Evolutionary conservation across 2,797 vertebrate genomes (phyloP), one percentile per base, ranked within the genome.

Genomic region (Clamator glandarius): DNA sequence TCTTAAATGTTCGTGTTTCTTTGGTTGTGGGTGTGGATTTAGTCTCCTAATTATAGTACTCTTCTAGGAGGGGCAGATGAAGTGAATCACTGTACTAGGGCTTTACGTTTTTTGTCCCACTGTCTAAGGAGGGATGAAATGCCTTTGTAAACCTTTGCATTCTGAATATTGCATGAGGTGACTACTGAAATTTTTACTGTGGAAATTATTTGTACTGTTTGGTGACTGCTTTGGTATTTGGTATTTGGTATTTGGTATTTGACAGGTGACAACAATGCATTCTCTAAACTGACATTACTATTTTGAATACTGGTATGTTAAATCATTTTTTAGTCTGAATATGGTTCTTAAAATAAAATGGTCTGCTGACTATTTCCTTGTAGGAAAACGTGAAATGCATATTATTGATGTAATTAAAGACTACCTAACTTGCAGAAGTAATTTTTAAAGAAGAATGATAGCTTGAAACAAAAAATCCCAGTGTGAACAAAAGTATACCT

Each of bases 21-120:
- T 68, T 70, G 80, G 67, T 61, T 95, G 63, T 85, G 91, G 90
- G 69, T 93, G 87, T 93, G 75, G 92, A 59, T 90, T 74, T 79
- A 75, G 87, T 86, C 85, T 94, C 52, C 50, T 91, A 92, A 89
- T 93, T 95, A 91, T 63, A 93, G 88, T 84, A 78, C 54, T 96
- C 41, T 83, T 78, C 74, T 90, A 89, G 80, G 87, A 97, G 92
- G 82, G 57, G 63, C 76, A 87, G 76, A 12, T 87, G 31, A 84
- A 93, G 48, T 88, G 84, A 95, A 86, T 96, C 93, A 92, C 39
- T 72, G 36, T 90, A 90, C 84, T 85, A 81, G 46, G 29, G 25
- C 85, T 92, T 94, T 86, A 52, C 11, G 57, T 6, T 85, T 78
- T 87, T 93, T 89, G 87, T 92, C 70, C 83, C 52, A 29, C 70